Evolutionary conservation across 2,113 vertebrate genomes (phyloP).

Genomic region (Misgurnus mizolepis): DNA sequence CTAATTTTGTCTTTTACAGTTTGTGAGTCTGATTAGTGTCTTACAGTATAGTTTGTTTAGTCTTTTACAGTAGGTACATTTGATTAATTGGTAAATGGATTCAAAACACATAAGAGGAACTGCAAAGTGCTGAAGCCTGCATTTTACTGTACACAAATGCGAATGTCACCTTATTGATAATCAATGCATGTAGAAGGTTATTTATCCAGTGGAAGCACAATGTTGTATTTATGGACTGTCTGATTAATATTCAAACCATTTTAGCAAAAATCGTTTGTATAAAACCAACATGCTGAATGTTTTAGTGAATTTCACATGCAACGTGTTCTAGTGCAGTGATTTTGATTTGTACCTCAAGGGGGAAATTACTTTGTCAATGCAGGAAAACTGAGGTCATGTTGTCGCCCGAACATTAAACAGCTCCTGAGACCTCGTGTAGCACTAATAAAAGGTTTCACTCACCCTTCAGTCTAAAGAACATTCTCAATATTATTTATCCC

Average conservation of each 20-base stretch:
- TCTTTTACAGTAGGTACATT: not conserved
- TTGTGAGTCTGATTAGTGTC: too few species aligned
- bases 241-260: constrained; percentile 4
- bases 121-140: not conserved
- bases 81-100: constrained; percentile 38
- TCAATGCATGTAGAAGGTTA: too few species aligned
- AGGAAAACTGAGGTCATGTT: constrained; percentile 49
- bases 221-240: not conserved
- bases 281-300: not conserved
- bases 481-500: constrained; percentile 43
- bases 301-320: constrained; percentile 33
- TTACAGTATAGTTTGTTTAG: too few species aligned
- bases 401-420: constrained; percentile 44
- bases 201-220: not conserved
- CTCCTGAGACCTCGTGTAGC: constrained; percentile 38
- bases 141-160: not conserved
- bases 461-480: constrained; percentile 20
- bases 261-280: too few species aligned
- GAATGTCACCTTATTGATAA: not conserved
- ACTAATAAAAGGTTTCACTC: constrained; percentile 54
- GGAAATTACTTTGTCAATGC: constrained; percentile 47
- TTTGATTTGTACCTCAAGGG: constrained; percentile 28
- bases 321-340: constrained; percentile 23
- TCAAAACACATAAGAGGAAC: constrained; percentile 4
- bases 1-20: too few species aligned